Conservation (phyloP, 2,113 vertebrate genomes). For the Bettongia penicillata region DNA sequence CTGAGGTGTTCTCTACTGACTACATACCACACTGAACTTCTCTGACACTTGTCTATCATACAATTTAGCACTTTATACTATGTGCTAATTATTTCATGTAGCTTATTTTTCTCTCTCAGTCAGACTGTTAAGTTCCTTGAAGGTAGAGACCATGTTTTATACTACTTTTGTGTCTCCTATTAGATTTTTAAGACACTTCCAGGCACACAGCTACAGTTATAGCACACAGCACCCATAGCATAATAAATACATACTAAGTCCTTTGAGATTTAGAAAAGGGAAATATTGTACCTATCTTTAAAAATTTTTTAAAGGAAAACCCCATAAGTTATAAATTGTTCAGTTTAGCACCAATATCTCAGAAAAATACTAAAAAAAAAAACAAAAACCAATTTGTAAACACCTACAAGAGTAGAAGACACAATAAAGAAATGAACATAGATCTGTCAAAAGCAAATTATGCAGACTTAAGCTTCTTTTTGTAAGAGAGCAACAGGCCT, state of each 20-base stretch:
- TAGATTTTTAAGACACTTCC: conserved; percentile 14
- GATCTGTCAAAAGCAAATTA: conserved; percentile 32
- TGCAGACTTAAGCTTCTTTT: conserved; percentile 23
- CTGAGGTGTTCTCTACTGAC: background rate
- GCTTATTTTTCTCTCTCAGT: background rate
- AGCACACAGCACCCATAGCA: background rate
- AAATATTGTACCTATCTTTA: conserved; percentile 17
- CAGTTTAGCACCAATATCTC: conserved; percentile 24
- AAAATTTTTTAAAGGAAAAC: background rate
- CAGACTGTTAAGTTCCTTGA: background rate
- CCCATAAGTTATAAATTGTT: conserved; percentile 15
- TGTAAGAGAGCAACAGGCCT: conserved; percentile 2
- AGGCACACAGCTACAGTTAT: background rate
- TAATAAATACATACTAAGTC: background rate
- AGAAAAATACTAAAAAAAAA: conserved; percentile 34
- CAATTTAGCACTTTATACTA: background rate
- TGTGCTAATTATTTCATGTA: conserved; percentile 14
- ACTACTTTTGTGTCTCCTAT: background rate
- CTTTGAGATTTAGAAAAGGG: conserved; percentile 34
- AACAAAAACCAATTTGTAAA: background rate
- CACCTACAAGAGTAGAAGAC: conserved; percentile 36
- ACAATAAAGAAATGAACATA: conserved; percentile 6
- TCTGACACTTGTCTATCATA: background rate
- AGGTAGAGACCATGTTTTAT: background rate
- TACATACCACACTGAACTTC: background rate